phyloP scores from a whole-genome alignment of 2,797 vertebrate species.

The Iguana delicatissima region DNA sequence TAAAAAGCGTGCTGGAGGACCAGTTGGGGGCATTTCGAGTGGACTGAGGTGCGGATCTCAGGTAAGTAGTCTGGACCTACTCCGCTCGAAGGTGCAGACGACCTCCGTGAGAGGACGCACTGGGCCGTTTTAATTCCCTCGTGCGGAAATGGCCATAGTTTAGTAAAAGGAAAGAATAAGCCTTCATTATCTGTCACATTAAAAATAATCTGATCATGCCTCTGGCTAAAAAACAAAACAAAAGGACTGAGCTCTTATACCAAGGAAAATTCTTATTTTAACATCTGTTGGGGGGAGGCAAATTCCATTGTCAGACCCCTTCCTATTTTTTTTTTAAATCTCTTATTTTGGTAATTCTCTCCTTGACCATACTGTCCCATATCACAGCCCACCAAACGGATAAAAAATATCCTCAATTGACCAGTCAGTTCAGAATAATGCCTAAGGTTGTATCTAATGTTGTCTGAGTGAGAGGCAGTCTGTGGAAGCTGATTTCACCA shows the following conservation, averaged over 20 bases:
- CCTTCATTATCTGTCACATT: slow-evolving; percentile 53
- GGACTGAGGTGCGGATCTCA: too few species aligned
- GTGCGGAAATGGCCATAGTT: too few species aligned
- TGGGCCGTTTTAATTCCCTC: too few species aligned
- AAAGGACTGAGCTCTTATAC: slow-evolving; percentile 47
- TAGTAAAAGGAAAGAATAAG: slow-evolving; percentile 36
- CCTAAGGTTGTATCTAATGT: slow-evolving; percentile 18
- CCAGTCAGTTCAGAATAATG: slow-evolving; percentile 30
- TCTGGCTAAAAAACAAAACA: slow-evolving; percentile 55
- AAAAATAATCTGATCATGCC: slow-evolving; percentile 66
- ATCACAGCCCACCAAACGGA: not conserved
- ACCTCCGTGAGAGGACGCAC: too few species aligned
- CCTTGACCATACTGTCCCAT: not conserved
- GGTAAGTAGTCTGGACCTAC: too few species aligned
- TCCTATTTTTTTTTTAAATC: too few species aligned
- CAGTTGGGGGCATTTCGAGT: too few species aligned
- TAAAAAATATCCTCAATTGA: slow-evolving; percentile 42
- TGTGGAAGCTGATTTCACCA: not conserved
- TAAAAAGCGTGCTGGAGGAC: too few species aligned
- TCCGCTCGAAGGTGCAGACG: too few species aligned
- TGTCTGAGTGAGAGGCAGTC: too few species aligned
- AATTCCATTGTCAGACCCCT: too few species aligned
- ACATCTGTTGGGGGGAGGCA: too few species aligned
- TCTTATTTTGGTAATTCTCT: not conserved
- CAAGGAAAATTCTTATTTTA: slow-evolving; percentile 26